These are phyloP conservation scores for Halichoeres trimaculatus DNA, from an alignment of 2,113 vertebrate species.

Conservation along the genomic window DNA sequence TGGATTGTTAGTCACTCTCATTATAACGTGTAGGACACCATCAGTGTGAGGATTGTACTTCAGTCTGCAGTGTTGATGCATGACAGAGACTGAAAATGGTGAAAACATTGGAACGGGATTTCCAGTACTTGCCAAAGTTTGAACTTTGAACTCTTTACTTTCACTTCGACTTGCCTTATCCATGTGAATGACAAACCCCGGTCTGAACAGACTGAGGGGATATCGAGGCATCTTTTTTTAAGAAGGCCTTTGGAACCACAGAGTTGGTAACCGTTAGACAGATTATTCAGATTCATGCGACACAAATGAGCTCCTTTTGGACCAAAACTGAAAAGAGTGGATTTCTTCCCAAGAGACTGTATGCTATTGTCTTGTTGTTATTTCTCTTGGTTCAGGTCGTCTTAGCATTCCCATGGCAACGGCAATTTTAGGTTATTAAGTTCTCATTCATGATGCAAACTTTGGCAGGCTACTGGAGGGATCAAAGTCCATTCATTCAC, in stretches of 20 bases:
- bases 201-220: constrained; percentile 6
- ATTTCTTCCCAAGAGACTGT: constrained; percentile 19
- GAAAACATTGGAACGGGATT: constrained; percentile 51
- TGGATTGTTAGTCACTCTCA: constrained; percentile 63
- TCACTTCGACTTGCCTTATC: constrained; percentile 70
- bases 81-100: constrained; percentile 59
- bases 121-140: constrained; percentile 84
- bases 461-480: constrained; percentile 81
- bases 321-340: constrained; percentile 72
- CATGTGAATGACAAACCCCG: constrained; percentile 57
- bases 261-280: constrained; percentile 70
- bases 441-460: constrained; percentile 73
- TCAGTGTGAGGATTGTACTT: constrained; percentile 68
- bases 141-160: constrained; percentile 61
- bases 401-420: constrained; percentile 68
- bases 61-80: constrained; percentile 71
- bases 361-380: constrained; percentile 47
- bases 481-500: constrained; percentile 60
- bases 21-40: constrained; percentile 54
- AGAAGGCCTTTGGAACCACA: constrained; percentile 46
- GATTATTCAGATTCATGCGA: constrained; percentile 35
- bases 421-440: constrained; percentile 57
- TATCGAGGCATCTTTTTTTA: constrained; percentile 13
- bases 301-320: constrained; percentile 64
- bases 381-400: constrained; percentile 62